Evolutionary conservation across 2,113 vertebrate species (phyloP).

Genomic region (Vireo altiloquus): DNA sequence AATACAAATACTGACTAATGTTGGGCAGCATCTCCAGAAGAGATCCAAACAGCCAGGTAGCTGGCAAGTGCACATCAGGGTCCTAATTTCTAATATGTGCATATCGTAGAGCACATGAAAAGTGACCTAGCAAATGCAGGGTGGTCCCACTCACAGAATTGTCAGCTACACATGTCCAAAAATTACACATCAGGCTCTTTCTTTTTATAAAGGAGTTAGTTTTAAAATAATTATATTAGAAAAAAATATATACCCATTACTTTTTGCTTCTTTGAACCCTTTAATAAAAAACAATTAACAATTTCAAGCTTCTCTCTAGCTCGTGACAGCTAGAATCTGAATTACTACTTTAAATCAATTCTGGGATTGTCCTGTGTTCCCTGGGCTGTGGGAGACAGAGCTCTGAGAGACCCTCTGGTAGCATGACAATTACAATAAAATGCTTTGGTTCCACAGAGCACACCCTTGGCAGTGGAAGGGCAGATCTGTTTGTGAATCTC

Average conservation of each 20-base stretch:
- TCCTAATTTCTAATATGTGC: not conserved
- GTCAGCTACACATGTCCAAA: not conserved
- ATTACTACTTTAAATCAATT: not conserved
- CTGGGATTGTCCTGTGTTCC: not conserved
- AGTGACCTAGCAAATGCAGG: not conserved
- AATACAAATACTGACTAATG: not conserved
- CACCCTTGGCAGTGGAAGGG: not conserved
- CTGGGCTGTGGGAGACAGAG: not conserved
- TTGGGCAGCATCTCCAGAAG: not conserved
- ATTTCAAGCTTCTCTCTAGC: not conserved
- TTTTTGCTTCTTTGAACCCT: not conserved
- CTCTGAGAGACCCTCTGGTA: not conserved
- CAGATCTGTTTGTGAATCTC: not conserved
- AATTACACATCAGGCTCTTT: not conserved
- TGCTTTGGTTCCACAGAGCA: not conserved
- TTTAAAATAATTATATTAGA: not conserved
- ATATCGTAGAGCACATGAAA: not conserved
- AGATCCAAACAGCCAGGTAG: not conserved
- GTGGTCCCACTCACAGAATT: not conserved
- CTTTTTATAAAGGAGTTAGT: not conserved
- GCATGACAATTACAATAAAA: not conserved
- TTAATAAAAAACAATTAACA: not conserved
- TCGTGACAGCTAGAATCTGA: not conserved
- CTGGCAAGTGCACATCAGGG: not conserved
- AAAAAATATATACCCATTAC: not conserved